These are phyloP conservation scores for Gastrophysa polygoni DNA, from an alignment of 2,888 invertebrate species.

Conservation along the genomic window DNA sequence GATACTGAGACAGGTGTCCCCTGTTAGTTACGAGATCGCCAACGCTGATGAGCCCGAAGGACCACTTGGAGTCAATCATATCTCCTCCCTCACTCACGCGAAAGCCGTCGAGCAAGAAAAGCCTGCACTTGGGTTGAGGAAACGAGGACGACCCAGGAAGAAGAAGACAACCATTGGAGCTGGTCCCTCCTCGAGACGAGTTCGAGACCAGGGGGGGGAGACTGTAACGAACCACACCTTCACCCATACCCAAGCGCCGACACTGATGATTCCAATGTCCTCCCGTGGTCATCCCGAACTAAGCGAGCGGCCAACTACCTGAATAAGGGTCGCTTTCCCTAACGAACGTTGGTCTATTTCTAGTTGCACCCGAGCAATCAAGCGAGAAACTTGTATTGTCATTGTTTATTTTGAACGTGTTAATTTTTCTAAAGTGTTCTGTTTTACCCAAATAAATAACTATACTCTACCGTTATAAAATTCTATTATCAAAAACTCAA, in stretches of 20 bases:
- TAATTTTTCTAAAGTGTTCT: no score
- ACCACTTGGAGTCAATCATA: constrained; percentile 16
- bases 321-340: no score
- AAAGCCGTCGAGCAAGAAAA: neutral
- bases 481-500: no score
- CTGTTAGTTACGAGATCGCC: constrained; percentile 10
- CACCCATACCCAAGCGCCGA: no score
- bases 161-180: neutral
- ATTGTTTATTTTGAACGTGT: no score
- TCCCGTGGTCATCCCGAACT: no score
- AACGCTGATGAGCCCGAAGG: neutral
- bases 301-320: no score
- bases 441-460: neutral
- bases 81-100: constrained; percentile 13
- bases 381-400: no score
- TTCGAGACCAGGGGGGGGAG: neutral
- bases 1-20: constrained; percentile 15
- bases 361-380: no score
- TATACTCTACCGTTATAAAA: neutral
- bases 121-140: constrained; percentile 3
- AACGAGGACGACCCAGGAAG: neutral
- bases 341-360: no score
- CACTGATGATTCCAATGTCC: no score
- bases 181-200: neutral
- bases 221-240: no score